These are phyloP conservation scores for Discoglossus pictus DNA, from an alignment of 2,797 vertebrate species.

Conservation along the genomic window DNA sequence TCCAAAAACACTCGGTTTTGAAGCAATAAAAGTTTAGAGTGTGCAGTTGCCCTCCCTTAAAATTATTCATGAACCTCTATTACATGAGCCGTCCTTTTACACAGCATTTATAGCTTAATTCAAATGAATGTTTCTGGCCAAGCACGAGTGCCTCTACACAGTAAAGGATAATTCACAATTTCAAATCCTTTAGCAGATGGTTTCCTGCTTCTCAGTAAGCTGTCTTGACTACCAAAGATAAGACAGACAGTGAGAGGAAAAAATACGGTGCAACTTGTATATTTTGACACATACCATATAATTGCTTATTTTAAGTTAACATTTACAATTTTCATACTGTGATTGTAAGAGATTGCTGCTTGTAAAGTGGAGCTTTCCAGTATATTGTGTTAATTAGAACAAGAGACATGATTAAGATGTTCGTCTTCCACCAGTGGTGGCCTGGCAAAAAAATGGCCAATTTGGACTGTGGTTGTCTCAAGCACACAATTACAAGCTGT, in stretches of 20 bases:
- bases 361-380: slow-evolving; percentile 5
- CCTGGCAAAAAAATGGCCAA: no score
- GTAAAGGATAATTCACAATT: slow-evolving; percentile 91
- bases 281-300: slow-evolving; percentile 37
- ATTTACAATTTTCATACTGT: no score
- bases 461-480: no score
- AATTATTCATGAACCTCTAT: slow-evolving; percentile 78
- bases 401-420: slow-evolving; percentile 9
- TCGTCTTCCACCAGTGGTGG: background rate
- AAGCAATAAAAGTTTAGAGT: slow-evolving; percentile 75
- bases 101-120: slow-evolving; percentile 82
- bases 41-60: slow-evolving; percentile 75
- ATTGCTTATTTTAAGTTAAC: background rate
- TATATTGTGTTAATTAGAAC: background rate
- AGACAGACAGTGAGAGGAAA: slow-evolving; percentile 49
- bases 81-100: slow-evolving; percentile 77
- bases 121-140: slow-evolving; percentile 96
- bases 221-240: slow-evolving; percentile 71
- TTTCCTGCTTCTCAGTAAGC: slow-evolving; percentile 92
- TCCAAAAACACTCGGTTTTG: slow-evolving; percentile 71
- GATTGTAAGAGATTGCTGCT: background rate
- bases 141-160: slow-evolving; percentile 89
- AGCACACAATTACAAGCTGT: no score
- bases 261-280: slow-evolving; percentile 55
- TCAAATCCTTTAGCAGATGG: slow-evolving; percentile 94